Conservation (phyloP, 2,797 vertebrate genomes). For the Ciconia nigra region DNA sequence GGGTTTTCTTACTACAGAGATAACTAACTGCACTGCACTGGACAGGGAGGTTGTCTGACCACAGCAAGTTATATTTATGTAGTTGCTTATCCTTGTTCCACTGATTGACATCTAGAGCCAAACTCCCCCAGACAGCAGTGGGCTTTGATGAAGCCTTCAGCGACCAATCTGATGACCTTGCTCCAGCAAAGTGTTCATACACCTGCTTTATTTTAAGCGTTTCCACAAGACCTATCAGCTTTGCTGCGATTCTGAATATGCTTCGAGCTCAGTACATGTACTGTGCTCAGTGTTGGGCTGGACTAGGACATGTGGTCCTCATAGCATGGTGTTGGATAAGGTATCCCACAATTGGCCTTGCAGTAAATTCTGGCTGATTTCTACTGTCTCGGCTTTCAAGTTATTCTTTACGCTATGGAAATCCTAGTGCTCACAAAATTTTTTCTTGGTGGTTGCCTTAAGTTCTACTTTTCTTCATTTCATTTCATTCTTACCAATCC, state of each 20-base stretch:
- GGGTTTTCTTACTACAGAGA: background rate
- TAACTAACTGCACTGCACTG: background rate
- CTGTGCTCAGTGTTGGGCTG: background rate
- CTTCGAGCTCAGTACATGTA: background rate
- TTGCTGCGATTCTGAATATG: background rate
- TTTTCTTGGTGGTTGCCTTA: background rate
- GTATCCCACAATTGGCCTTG: background rate
- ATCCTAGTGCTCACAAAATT: background rate
- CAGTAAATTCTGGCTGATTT: background rate
- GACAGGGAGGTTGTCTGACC: background rate
- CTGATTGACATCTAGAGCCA: background rate
- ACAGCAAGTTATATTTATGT: background rate
- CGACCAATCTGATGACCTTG: background rate
- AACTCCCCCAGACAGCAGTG: background rate
- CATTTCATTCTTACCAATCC: background rate
- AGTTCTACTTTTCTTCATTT: background rate
- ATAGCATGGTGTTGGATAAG: accelerated
- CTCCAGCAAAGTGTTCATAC: background rate
- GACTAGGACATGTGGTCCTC: background rate
- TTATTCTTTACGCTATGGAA: background rate
- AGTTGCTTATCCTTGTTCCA: background rate
- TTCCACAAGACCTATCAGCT: background rate
- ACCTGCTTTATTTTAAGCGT: background rate
- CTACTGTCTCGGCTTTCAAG: background rate
- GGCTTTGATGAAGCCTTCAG: background rate